Percentiles rank a stretch among this genome's conserved stretches.
These are phyloP conservation scores for Rosalia funebris DNA, from an alignment of 2,888 invertebrate genomes.

Conservation along the genomic window DNA sequence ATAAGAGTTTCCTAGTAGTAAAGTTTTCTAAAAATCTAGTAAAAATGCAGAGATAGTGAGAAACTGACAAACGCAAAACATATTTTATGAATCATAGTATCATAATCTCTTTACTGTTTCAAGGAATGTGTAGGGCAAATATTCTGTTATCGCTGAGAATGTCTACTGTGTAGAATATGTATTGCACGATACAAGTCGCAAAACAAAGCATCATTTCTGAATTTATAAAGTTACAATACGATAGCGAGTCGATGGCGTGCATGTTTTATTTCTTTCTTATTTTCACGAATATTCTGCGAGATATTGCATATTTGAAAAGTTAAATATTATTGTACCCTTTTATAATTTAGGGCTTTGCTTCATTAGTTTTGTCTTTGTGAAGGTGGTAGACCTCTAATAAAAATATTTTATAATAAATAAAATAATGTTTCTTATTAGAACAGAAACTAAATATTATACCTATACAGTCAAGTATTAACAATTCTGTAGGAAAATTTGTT, in stretches of 20 bases:
- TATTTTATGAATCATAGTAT: constrained; percentile 27
- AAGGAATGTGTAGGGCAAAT: constrained; percentile 31
- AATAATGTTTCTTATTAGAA: too few relatives aligned
- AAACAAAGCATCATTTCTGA: constrained; percentile 45
- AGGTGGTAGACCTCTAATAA: too few relatives aligned
- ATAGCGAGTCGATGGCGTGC: constrained; percentile 37
- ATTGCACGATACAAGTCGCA: constrained; percentile 43
- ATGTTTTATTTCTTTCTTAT: constrained; percentile 36
- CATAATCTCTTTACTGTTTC: constrained; percentile 19
- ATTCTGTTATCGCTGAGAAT: constrained; percentile 41
- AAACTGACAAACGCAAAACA: constrained; percentile 26
- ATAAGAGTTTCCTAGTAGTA: constrained; percentile 27
- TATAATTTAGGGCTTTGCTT: constrained; percentile 39
- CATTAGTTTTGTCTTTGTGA: too few relatives aligned
- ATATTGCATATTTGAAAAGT: constrained; percentile 36
- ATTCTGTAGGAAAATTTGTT: too few relatives aligned
- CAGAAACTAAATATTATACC: too few relatives aligned
- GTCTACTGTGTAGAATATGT: constrained; percentile 40
- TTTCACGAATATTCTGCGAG: constrained; percentile 31
- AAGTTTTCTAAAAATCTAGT: constrained; percentile 21
- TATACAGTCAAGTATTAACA: too few relatives aligned
- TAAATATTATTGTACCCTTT: constrained; percentile 38
- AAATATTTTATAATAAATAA: too few relatives aligned
- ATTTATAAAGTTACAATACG: constrained; percentile 42
- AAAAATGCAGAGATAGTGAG: constrained; percentile 31